Base-by-base conservation (phyloP, 92 coral and sea anemone species). In the Palythoa grandis region DNA sequence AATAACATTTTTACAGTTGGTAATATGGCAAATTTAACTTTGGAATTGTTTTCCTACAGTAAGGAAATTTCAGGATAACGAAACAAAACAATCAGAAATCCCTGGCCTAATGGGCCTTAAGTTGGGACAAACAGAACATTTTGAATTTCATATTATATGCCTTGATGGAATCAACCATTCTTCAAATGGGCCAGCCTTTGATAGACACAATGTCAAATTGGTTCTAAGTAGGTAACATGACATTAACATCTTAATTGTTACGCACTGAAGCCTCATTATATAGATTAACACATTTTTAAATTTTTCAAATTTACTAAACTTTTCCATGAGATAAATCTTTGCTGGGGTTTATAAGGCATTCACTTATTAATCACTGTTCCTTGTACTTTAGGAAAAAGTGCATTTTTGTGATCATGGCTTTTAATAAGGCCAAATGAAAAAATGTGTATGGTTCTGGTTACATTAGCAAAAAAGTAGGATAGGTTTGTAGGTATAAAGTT, bases 91-190 rank as follows among this genome's bases (percentile, higher is more conserved):
- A 69, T 69, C 10, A 69, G 16, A 69, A 69, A 69, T 69, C 73
- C 40, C 73, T 69, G 73, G 73, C 73, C 73, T 24, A 69, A 25
- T 69, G 73, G 73, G 73, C 73, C 47, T 69, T 9, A 69, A 69
- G 16, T 69, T 25, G 73, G 73, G 73, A 24, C 73, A 56, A 69
- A 69, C 47, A 69, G 47, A 69, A 69, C 73, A 69, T 25, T 69
- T 69, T 69, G 47, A 25, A 69, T 25, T 69, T 69, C 73, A 69
- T 69, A 56, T 14, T 56, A 14, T 56, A 69, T 69, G 47, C 73
- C 73, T 20, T 69, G 47, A 24, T 24, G 73, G 73, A 25, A 69
- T 25, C 73, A 69, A 25, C 17, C 73, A 69, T 69, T 69, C 73
- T 69, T 69, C 73, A 25, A 69, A 67, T 58, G 20, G 65, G 20